Base-by-base conservation (phyloP, 2,113 vertebrate genomes). In the Nanorana parkeri region DNA sequence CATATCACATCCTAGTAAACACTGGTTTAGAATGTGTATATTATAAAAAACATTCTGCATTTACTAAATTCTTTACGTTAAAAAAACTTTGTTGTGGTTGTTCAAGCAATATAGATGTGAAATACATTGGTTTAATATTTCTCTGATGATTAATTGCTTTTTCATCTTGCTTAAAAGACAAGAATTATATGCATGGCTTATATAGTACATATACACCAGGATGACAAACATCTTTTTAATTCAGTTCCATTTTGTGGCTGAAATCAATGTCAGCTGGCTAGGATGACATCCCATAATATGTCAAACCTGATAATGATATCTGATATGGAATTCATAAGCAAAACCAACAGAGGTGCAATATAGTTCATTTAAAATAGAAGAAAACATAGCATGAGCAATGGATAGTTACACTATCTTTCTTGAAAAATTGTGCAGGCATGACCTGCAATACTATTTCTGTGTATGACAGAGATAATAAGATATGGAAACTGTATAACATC, bases 401-500 rank as follows among this genome's bases (percentile, higher is more conserved):
- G 17, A 26, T 55, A 54, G 21, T 72, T 74, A 74, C 28, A 60
- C 11, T 23, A 74, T 74, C 54, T 36, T 8, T 72, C 24, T 74
- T 58, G 71, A 74, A 74, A 74, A 60, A 74, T 74, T 74, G 54
- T 58, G n/a, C 71, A 74, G 55, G 13, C 54, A 58, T 60, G 55
- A 74, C 26, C 55, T 60, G 28, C 20, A 74, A 36, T 29, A 23
- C 71, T 74, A 36, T 74, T 60, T 60, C 55, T 60, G 51, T 60
- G 8, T 74, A 74, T 60, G 20, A 74, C 26, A 58, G 55, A 74
- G 19, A 60, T 74, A 60, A 60, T 74, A 58, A 28, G 71, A 74
- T 74, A 74, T 58, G 71, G 21, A 15, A 15, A 36, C 52, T 32
- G 23, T 58, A 20, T 24, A 73, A 58, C 69, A 73, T 29, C 69